Base-by-base conservation (phyloP, 2,888 invertebrate species). In the Choristoneura rosaceana region DNA sequence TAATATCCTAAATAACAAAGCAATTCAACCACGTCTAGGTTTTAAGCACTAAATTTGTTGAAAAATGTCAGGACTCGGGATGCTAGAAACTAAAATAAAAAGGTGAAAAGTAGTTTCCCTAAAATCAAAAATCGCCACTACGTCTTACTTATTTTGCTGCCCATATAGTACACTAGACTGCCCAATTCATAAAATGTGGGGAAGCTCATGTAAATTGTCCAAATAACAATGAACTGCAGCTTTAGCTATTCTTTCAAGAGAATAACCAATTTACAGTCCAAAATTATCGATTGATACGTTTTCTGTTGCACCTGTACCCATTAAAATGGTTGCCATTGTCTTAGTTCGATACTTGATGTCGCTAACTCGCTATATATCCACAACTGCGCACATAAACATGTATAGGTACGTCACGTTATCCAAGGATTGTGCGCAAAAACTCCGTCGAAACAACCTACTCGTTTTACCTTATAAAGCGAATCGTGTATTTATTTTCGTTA, bases 391-490 rank as follows among this genome's bases (percentile, higher is more conserved):
- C 63, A 63, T n/a, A 43, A 3, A 47, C n/a, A 47, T 25, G 25
- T 25, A 25, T 25, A 25, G 25, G 25, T 33, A 64, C 8, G n/a
- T 17, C 8, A 64, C 45, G 59, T 60, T 41, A 59, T 9, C 15
- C 65, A 60, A 65, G 50, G 41, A 65, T 65, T 60, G 15, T n/a
- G 64, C 70, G 70, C 70, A 70, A 64, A 68, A 64, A 63, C 45
- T 7, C 0, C 47, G 47, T 45, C 63, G 15, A 33, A 59, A 38
- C 38, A 52, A 58, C 38, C 15, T 58, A 41, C n/a, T 47, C 8
- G 34, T 43, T 59, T 67, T 33, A 33, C 66, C 66, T 43, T 67
- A 58, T 55, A 15, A 14, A 58, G 14, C n/a, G 55, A 55, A 3
- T 25, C 25, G 3, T 12, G 25, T 25, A 25, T 55, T 55, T 25